Conservation (phyloP, 2,888 invertebrate species). For the Nymphalis c-album region DNA sequence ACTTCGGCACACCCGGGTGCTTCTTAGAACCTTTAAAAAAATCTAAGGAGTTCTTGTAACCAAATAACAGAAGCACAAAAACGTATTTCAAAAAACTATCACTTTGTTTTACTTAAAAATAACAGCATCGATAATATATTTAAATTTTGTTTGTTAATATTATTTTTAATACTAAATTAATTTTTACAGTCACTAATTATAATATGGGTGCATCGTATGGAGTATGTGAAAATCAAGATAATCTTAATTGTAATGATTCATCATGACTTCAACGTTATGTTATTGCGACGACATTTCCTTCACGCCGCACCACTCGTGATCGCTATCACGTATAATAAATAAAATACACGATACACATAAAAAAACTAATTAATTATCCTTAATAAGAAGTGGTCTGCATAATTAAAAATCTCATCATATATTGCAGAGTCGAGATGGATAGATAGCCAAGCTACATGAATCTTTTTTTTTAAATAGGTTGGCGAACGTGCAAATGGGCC, state of each 20-base stretch:
- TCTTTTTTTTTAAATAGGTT: too few relatives aligned
- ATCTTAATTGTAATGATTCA: slow-evolving; percentile 15
- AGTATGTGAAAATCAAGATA: not conserved
- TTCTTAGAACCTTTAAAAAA: slow-evolving; percentile 28
- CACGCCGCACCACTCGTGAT: slow-evolving; percentile 24
- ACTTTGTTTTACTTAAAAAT: not conserved
- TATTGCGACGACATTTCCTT: slow-evolving; percentile 17
- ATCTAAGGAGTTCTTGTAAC: not conserved
- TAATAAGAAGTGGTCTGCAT: slow-evolving; percentile 6
- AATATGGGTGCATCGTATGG: not conserved
- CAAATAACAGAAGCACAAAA: not conserved
- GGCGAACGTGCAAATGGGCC: too few relatives aligned
- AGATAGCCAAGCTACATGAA: too few relatives aligned
- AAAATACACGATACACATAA: slow-evolving; percentile 11
- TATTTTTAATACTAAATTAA: too few relatives aligned
- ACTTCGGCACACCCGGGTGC: slow-evolving; percentile 28
- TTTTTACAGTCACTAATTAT: not conserved
- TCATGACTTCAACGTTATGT: slow-evolving; percentile 16
- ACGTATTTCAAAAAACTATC: not conserved
- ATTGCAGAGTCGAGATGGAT: too few relatives aligned
- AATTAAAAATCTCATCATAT: not conserved
- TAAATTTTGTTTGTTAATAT: too few relatives aligned
- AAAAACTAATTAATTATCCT: slow-evolving; percentile 13
- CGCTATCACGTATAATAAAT: slow-evolving; percentile 16
- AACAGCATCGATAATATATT: not conserved